Base-by-base conservation (phyloP, 2,888 invertebrate species). In the Watsonalla binaria region DNA sequence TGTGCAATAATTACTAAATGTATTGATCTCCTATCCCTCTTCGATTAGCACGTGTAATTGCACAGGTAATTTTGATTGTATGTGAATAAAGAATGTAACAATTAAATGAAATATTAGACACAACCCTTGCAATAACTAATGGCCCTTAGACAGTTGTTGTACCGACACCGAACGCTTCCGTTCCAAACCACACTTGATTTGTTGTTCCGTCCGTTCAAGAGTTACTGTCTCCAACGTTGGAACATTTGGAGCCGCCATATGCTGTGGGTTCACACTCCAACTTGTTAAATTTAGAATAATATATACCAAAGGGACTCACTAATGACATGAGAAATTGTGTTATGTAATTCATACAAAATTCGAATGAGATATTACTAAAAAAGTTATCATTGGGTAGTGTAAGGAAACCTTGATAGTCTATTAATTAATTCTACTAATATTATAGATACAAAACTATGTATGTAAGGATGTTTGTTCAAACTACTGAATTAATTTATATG, bases 151-250 rank as follows among this genome's bases (percentile, higher is more conserved):
- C 79, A 77, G 80, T 83, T 79, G 82, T 82, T 74, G 71, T 70
- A 64, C 65, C 69, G 72, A 70, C 75, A 70, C 74, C 73, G 70
- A 87, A 82, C 74, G 82, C 80, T 86, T 88, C 87, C 86, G 85
- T 74, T 76, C 75, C 76, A 68, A 81, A 86, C 86, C 87, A 67
- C 87, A 85, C 74, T 82, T 87, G 88, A 90, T 89, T 88, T 88
- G 86, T 87, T 67, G 83, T 86, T 84, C 85, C 84, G 83, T 80
- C 74, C 75, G 63, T 61, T 61, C 65, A 69, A 73, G 82, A 86
- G 80, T 84, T 85, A 86, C 77, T 62, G 70, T 70, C 68, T 66
- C 72, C 62, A 70, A 79, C 79, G 81, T 83, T 73, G 72, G 71
- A 82, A 79, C 84, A 79, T 80, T 84, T 67, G 72, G 70, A 74